These are phyloP conservation scores for Sceloporus tristichus DNA, from an alignment of 2,113 vertebrate species.

Conservation along the genomic window DNA sequence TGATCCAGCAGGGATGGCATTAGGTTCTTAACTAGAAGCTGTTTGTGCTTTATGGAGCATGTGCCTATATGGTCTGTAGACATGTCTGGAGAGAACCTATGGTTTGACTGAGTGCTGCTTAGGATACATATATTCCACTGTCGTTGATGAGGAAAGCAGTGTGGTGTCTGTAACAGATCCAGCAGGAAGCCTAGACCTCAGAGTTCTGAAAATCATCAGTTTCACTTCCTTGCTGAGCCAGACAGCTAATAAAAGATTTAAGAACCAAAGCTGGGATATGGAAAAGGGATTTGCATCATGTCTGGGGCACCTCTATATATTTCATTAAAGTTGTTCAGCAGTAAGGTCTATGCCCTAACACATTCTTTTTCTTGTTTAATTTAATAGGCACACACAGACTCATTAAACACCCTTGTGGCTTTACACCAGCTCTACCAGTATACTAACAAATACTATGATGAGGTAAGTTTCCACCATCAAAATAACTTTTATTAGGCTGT, in stretches of 20 bases:
- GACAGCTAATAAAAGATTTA: constrained; percentile 38
- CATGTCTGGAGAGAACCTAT: constrained; percentile 33
- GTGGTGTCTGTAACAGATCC: constrained; percentile 37
- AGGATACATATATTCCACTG: constrained; percentile 36
- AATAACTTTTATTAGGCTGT: constrained; percentile 27
- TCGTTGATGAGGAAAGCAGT: constrained; percentile 2
- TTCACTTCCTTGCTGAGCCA: constrained; percentile 31
- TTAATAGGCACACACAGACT: constrained; percentile 93
- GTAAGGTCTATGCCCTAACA: constrained; percentile 41
- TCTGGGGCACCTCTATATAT: neutral
- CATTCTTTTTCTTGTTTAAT: constrained; percentile 47
- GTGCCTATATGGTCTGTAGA: constrained; percentile 39
- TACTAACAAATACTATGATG: constrained; percentile 97
- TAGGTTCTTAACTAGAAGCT: neutral
- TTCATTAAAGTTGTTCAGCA: constrained; percentile 26
- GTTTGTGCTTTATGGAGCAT: constrained; percentile 13
- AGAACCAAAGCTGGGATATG: constrained; percentile 36
- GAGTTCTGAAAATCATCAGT: constrained; percentile 31
- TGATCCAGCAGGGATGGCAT: neutral
- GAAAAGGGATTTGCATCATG: constrained; percentile 15
- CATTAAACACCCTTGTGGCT: constrained; percentile 94
- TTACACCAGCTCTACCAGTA: constrained; percentile 98
- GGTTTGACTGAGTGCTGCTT: neutral
- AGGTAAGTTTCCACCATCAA: constrained; percentile 81
- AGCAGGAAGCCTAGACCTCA: constrained; percentile 13